Conservation (phyloP, 2,888 invertebrate genomes). For the Chalcis sispes region DNA sequence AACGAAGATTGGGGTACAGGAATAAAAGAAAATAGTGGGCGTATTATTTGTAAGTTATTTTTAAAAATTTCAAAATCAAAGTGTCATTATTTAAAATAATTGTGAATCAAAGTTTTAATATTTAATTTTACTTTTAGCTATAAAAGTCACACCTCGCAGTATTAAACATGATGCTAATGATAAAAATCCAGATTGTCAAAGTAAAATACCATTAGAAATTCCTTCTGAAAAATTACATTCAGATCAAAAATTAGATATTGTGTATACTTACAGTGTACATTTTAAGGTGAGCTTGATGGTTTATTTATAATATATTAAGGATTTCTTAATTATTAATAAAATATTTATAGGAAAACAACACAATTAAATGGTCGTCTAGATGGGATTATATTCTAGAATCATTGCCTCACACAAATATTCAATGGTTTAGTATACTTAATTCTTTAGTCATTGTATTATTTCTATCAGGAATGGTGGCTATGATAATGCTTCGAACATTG, state of each 20-base stretch:
- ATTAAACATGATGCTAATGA: conserved; percentile 76
- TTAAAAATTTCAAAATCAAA: background rate
- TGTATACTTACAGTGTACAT: conserved; percentile 91
- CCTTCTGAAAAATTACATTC: conserved; percentile 77
- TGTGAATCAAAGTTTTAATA: conserved; percentile 7
- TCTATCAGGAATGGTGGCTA: conserved; percentile 99
- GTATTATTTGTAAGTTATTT: conserved; percentile 82
- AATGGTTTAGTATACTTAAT: conserved; percentile 99
- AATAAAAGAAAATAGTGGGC: conserved; percentile 88
- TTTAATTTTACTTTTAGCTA: conserved; percentile 72
- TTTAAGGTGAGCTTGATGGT: conserved; percentile 81
- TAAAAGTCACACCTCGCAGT: conserved; percentile 77
- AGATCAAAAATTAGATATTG: conserved; percentile 80
- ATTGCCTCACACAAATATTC: conserved; percentile 98
- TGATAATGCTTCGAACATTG: conserved; percentile 97
- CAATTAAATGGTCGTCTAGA: conserved; percentile 97
- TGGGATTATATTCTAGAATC: conserved; percentile 99
- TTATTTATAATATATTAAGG: conserved; percentile 16
- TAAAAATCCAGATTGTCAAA: conserved; percentile 67
- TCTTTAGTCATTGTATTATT: conserved; percentile 98
- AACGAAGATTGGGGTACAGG: conserved; percentile 91
- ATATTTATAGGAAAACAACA: conserved; percentile 81
- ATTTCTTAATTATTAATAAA: conserved; percentile 3
- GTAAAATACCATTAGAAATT: conserved; percentile 83
- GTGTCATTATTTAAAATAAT: background rate